phyloP scores from a whole-genome alignment of 2,113 vertebrate genomes.

The Dinomys branickii region DNA sequence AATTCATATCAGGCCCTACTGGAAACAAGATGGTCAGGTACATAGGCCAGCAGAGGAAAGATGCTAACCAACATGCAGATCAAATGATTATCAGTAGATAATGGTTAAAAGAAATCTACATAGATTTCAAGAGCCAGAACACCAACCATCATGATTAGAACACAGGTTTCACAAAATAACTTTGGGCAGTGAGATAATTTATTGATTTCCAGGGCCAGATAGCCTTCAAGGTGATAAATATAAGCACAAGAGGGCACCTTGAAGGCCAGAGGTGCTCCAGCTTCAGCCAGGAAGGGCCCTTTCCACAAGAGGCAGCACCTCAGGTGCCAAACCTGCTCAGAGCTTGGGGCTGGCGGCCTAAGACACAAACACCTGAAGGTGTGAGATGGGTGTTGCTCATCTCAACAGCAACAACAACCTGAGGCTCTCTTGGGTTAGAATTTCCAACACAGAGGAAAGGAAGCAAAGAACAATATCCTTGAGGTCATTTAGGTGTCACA shows the following conservation, averaged over 20 bases:
- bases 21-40: constrained; percentile 11
- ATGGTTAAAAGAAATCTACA: background rate
- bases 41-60: background rate
- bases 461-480: background rate
- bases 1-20: background rate
- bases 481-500: background rate
- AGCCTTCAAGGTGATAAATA: background rate
- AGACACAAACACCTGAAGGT: background rate
- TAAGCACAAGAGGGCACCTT: background rate
- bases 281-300: background rate
- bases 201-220: background rate
- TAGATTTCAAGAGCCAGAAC: background rate
- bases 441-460: background rate
- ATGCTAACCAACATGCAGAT: background rate
- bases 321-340: background rate
- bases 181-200: background rate
- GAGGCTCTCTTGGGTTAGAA: background rate
- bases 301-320: background rate
- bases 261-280: background rate
- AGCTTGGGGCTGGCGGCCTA: background rate
- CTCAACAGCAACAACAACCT: background rate
- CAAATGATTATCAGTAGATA: background rate
- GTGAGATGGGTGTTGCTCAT: background rate
- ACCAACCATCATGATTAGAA: background rate
- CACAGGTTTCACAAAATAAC: background rate